phyloP scores from a whole-genome alignment of 2,888 invertebrate species.

The Cartodere bifasciata region DNA sequence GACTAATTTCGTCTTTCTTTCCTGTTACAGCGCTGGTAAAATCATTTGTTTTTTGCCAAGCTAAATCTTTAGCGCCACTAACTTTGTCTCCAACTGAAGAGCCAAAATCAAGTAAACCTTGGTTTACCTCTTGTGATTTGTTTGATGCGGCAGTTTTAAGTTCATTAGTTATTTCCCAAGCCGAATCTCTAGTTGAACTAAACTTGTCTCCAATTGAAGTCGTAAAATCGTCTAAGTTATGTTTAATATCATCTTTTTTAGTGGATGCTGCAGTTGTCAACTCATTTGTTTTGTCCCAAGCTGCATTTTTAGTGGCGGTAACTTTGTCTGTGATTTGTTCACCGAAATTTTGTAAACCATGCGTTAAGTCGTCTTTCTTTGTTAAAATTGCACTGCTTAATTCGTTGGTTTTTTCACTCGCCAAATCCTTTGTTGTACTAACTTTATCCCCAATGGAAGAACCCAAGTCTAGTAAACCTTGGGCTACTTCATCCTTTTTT shows the following conservation, averaged over 20 bases:
- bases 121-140: neutral
- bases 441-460: neutral
- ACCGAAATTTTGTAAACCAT: neutral
- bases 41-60: slow-evolving; percentile 2
- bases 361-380: neutral
- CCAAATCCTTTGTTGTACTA: neutral
- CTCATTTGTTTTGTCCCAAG: too few relatives aligned
- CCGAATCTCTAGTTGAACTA: neutral
- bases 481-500: neutral
- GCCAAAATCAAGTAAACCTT: neutral
- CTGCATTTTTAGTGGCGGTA: too few relatives aligned
- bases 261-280: too few relatives aligned
- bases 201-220: neutral
- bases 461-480: neutral
- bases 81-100: neutral
- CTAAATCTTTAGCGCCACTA: slow-evolving; percentile 1
- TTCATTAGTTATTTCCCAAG: neutral
- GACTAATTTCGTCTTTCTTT: neutral
- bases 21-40: neutral
- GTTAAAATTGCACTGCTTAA: too few relatives aligned
- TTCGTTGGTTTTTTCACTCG: neutral
- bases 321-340: too few relatives aligned
- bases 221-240: neutral
- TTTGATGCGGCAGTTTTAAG: neutral
- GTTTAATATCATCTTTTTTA: neutral